Evolutionary conservation across 2,113 vertebrate species (phyloP), one percentile per base, ranked within the genome.

Genomic region (Engystomops pustulosus): DNA sequence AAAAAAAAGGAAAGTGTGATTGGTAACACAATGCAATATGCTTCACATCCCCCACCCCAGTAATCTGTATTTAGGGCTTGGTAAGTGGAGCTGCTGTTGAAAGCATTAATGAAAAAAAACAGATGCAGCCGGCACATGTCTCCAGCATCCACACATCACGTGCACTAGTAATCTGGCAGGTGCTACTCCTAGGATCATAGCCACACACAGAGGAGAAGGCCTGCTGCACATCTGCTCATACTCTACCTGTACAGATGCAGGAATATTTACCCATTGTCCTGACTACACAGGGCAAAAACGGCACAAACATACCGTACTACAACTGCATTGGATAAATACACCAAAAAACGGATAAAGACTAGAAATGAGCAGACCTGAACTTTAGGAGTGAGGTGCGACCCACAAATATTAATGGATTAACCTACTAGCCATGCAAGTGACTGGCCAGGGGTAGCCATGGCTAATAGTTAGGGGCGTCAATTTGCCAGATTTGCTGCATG

Each of bases 41-140:
- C 25, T 53, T 76, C 17, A 17, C 60, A 7, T 2, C 25, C 11
- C 41, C 32, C 49, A 36, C 44, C 44, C 20, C 47, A 53, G 17
- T 76, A 34, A 77, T 77, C 30, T 77, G 49, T 58, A 77, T 55
- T 55, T 38, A 23, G 72, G 32, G 47, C 72, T 53, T 23, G 72
- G 45, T 53, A 34, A 36, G 18, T 32, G 34, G n/a, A 60, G 53
- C 76, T 60, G 76, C n/a, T 60, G 76, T 11, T 60, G 34, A 78
- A 41, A 55, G 53, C 20, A 41, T 78, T 58, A 44, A 60, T 30
- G 27, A 44, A 78, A 60, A n/a, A 78, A 78, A 60, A 30, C 75
- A 78, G 51, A 60, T 78, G 76, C 76, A 36, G 32, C 76, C 53
- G 25, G 51, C 76, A 60, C 74, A 77, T 55, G 74, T 77, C 74